Base-by-base conservation (phyloP, 2,113 vertebrate species). In the Oreochromis tanganicae region DNA sequence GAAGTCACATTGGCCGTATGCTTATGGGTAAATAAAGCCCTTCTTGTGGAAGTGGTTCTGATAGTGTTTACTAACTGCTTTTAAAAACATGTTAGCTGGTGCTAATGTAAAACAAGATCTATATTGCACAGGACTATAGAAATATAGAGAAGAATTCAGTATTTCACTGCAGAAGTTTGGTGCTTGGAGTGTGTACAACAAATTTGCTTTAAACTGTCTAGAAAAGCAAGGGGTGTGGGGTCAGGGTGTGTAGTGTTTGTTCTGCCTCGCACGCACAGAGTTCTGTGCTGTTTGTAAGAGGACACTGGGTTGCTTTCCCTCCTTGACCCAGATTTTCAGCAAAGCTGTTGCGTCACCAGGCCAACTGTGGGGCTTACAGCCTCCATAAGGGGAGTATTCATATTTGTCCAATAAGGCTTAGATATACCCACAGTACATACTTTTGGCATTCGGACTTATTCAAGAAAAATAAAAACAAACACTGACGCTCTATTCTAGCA, bases 281-380 rank as follows among this genome's bases (percentile, higher is more conserved):
- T 63, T 87, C 36, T 87, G 78, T 84, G 46, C 38, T 86, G 81
- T 85, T 87, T 95, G 93, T 93, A 92, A 93, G 86, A 63, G 86
- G 95, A 95, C 91, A 92, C 93, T 89, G 68, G 75, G 87, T 87
- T 52, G 79, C 43, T 91, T 92, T 94, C 82, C 87, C 83, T 91
- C 87, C 91, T 92, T 94, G 93, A 92, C 94, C 93, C 94, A 95
- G 91, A 95, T 96, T 94, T 93, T 88, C 86, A 50, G 84, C 71
- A 92, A 92, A 89, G 88, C 88, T 87, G 63, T 91, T 95, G 66
- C 87, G 21, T 92, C 91, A 89, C 46, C 48, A 71, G 87, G 59
- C 88, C 89, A 92, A 86, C 89, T 91, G 75, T 82, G 82, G 86
- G 83, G 91, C 87, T 86, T 84, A 54, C 61, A 89, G 56, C n/a